Percentiles rank a stretch among this genome's conserved stretches.
Evolutionary conservation across 2,888 invertebrate species (phyloP).

Genomic region (Nebria salina): DNA sequence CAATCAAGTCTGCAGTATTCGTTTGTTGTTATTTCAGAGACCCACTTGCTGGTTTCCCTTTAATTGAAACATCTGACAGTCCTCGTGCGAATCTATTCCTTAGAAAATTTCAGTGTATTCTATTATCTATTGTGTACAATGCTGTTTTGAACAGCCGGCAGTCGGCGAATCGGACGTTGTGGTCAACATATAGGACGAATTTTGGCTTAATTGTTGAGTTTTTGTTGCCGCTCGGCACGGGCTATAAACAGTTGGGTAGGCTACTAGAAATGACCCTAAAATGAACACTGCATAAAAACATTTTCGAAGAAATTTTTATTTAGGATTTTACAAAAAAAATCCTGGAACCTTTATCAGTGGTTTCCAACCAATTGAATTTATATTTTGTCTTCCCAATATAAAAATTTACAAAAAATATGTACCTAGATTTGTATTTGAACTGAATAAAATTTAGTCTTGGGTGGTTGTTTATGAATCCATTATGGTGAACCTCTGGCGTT

Average conservation of each 20-base stretch:
- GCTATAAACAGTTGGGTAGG: neutral
- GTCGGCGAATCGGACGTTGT: conserved; percentile 19
- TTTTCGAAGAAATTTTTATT: neutral
- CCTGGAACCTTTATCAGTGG: too few relatives aligned
- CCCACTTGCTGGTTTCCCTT: conserved; percentile 9
- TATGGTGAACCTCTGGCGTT: neutral
- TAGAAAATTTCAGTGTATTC: neutral
- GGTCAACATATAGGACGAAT: conserved; percentile 8
- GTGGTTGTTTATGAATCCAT: neutral
- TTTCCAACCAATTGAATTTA: too few relatives aligned
- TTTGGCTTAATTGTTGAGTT: conserved; percentile 30
- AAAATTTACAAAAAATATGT: too few relatives aligned
- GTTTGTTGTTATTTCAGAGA: conserved; percentile 7
- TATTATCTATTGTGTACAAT: conserved; percentile 8
- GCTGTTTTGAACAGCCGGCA: conserved; percentile 24
- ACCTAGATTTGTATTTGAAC: too few relatives aligned
- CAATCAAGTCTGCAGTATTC: neutral
- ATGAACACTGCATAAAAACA: neutral
- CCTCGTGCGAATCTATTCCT: conserved; percentile 8
- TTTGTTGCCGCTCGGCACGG: conserved; percentile 9
- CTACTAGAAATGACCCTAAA: neutral
- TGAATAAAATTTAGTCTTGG: neutral
- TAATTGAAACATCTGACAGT: conserved; percentile 30
- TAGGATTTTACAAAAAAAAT: too few relatives aligned
- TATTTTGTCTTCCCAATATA: too few relatives aligned